phyloP scores from a whole-genome alignment of 23 tunicate genomes.

The Pegea sp. region DNA sequence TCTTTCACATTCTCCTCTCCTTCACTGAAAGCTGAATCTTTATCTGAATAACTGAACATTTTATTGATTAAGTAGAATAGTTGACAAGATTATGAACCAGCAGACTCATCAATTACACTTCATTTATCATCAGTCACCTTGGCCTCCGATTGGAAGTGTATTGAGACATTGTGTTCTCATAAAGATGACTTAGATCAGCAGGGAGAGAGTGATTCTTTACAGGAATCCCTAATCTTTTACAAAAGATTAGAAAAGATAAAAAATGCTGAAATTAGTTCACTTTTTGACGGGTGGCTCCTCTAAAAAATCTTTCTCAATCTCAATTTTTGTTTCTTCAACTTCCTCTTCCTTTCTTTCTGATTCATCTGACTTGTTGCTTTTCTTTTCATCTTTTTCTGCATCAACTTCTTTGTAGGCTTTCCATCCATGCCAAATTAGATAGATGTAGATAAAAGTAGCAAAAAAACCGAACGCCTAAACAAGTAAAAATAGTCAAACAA shows the following conservation, averaged over 20 bases:
- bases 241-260: not conserved
- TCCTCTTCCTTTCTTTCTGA: slow-evolving; percentile 4
- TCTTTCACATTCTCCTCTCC: slow-evolving; percentile 8
- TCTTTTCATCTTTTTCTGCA: slow-evolving; percentile 9
- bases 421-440: slow-evolving; percentile 34
- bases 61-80: too few relatives aligned
- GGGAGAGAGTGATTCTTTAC: slow-evolving; percentile 24
- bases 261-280: too few relatives aligned
- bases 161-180: slow-evolving; percentile 14
- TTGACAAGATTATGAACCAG: too few relatives aligned
- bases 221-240: not conserved
- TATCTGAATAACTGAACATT: slow-evolving; percentile 45
- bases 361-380: slow-evolving; percentile 9
- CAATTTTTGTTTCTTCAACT: not conserved
- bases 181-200: slow-evolving; percentile 7
- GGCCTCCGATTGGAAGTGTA: not conserved
- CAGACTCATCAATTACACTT: too few relatives aligned
- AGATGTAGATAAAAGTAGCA: slow-evolving; percentile 26
- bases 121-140: too few relatives aligned
- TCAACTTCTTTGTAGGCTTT: slow-evolving; percentile 10
- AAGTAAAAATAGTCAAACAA: slow-evolving; percentile 1
- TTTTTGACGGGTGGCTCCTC: too few relatives aligned
- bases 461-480: slow-evolving; percentile 58
- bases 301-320: not conserved
- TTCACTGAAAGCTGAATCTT: slow-evolving; percentile 87